Evolutionary conservation across 2,797 vertebrate genomes (phyloP).

Genomic region (Xiphophorus birchmanni): DNA sequence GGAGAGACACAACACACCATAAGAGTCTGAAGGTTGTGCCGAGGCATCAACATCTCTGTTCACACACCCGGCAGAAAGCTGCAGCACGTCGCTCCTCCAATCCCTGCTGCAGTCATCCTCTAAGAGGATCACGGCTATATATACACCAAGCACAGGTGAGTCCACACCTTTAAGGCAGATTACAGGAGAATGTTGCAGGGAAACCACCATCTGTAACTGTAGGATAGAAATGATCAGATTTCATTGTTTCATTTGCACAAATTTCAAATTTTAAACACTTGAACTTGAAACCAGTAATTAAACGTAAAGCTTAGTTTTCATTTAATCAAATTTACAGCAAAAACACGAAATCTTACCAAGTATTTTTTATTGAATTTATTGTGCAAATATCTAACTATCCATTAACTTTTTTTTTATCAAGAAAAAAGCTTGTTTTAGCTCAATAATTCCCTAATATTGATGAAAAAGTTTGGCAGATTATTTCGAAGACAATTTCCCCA

Average conservation of each 20-base stretch:
- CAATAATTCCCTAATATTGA: too few relatives aligned
- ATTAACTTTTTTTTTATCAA: too few relatives aligned
- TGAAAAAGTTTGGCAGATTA: too few relatives aligned
- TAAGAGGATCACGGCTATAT: conserved; percentile 77
- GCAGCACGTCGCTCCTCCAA: conserved; percentile 35
- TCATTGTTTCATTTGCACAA: not conserved
- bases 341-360: too few relatives aligned
- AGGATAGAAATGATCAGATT: not conserved
- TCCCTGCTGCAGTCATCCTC: conserved; percentile 49
- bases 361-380: too few relatives aligned
- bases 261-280: not conserved
- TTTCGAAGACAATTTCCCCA: too few relatives aligned
- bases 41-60: not conserved
- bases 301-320: not conserved
- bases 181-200: conserved; percentile 46
- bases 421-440: too few relatives aligned
- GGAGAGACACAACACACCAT: conserved; percentile 13
- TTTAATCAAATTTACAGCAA: too few relatives aligned
- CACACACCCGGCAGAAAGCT: conserved; percentile 16
- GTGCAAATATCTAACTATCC: too few relatives aligned
- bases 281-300: not conserved
- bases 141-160: conserved; percentile 48
- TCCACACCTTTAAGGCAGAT: conserved; percentile 62
- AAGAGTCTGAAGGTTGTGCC: conserved; percentile 5
- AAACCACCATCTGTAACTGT: not conserved